Conservation (phyloP, 2,888 invertebrate genomes). For the Lasioglossum figueresi region DNA sequence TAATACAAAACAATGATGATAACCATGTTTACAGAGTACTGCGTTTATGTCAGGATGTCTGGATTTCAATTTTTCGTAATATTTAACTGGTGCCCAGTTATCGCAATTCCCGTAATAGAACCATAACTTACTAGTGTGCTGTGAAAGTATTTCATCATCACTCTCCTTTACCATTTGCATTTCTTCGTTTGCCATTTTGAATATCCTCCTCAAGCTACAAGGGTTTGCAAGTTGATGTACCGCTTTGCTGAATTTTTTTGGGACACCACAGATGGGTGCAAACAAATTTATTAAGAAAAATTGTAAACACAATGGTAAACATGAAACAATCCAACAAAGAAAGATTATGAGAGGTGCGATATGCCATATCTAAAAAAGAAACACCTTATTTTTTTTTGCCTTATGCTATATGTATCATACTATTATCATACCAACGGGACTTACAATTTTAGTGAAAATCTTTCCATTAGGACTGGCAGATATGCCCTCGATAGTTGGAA, state of each 20-base stretch:
- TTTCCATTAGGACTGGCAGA: slow-evolving; percentile 90
- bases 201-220: slow-evolving; percentile 87
- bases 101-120: slow-evolving; percentile 93
- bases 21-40: slow-evolving; percentile 86
- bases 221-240: slow-evolving; percentile 87
- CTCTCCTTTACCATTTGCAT: slow-evolving; percentile 90
- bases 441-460: slow-evolving; percentile 87
- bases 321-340: slow-evolving; percentile 84
- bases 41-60: slow-evolving; percentile 87
- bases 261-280: slow-evolving; percentile 85
- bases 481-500: slow-evolving; percentile 95
- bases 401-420: not conserved
- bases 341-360: slow-evolving; percentile 84
- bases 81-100: slow-evolving; percentile 92
- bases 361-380: slow-evolving; percentile 83
- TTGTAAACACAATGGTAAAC: slow-evolving; percentile 86
- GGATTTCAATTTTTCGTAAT: slow-evolving; percentile 88
- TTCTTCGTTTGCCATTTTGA: slow-evolving; percentile 91
- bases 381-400: not conserved
- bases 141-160: slow-evolving; percentile 87
- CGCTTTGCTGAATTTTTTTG: slow-evolving; percentile 84
- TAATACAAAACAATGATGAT: slow-evolving; percentile 93
- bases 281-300: slow-evolving; percentile 85
- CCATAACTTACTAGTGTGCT: slow-evolving; percentile 87
- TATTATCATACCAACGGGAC: slow-evolving; percentile 65